These are phyloP conservation scores for Bergia sp. DNA, from an alignment of 92 coral and sea anemone genomes.

Conservation along the genomic window DNA sequence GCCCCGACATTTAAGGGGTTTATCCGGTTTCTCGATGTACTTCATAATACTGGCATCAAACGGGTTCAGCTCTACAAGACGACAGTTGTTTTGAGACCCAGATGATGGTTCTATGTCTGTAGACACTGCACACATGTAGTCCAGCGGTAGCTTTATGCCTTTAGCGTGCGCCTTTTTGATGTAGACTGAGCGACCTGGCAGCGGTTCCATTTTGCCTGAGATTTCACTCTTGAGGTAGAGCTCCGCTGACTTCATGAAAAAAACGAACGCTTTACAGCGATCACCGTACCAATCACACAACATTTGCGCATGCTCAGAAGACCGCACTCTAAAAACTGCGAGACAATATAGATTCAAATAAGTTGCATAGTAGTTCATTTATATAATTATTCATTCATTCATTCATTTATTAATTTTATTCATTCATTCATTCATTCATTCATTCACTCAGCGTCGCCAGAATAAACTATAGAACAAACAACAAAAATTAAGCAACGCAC, in stretches of 20 bases:
- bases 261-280: conserved; percentile 79
- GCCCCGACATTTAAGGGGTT: conserved; percentile 71
- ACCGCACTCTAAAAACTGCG: conserved; percentile 35
- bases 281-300: conserved; percentile 66
- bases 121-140: conserved; percentile 69
- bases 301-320: conserved; percentile 58
- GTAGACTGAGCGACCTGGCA: conserved; percentile 55
- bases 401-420: no score
- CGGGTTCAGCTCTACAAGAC: conserved; percentile 83
- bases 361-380: background rate
- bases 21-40: conserved; percentile 56
- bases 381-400: no score
- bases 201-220: conserved; percentile 47
- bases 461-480: no score
- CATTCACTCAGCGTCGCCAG: no score
- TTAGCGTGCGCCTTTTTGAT: conserved; percentile 64
- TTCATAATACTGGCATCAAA: conserved; percentile 70
- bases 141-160: conserved; percentile 54
- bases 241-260: conserved; percentile 49
- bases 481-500: no score
- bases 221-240: conserved; percentile 65
- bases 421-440: no score
- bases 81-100: conserved; percentile 59
- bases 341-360: background rate
- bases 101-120: conserved; percentile 35